Conservation (phyloP, 2,797 vertebrate species). For the Leptatherina wallacei region DNA sequence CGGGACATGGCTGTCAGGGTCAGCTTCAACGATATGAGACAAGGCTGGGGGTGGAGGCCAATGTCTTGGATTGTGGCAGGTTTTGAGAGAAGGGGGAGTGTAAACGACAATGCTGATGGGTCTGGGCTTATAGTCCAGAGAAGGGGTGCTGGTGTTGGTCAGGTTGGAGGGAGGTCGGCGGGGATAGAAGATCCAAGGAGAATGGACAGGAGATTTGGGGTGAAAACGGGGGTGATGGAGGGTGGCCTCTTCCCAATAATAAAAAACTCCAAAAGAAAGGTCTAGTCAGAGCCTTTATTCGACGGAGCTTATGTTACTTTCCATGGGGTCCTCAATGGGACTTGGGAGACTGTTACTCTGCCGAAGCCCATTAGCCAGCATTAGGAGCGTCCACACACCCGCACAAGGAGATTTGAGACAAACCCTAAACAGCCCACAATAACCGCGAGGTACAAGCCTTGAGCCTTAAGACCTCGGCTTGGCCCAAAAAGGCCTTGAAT, state of each 20-base stretch:
- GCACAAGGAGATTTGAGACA: conserved; percentile 98
- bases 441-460: conserved; percentile 86
- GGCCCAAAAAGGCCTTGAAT: conserved; percentile 96
- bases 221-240: conserved; percentile 79
- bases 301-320: conserved; percentile 81
- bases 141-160: conserved; percentile 67
- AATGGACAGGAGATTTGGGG: conserved; percentile 80
- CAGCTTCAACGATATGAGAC: conserved; percentile 76
- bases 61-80: conserved; percentile 74
- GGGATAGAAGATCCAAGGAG: conserved; percentile 73
- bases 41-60: conserved; percentile 73
- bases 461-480: conserved; percentile 87
- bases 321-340: conserved; percentile 82
- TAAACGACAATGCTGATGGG: conserved; percentile 72
- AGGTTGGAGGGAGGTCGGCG: conserved; percentile 66
- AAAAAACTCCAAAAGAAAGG: conserved; percentile 81
- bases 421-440: conserved; percentile 88
- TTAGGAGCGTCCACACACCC: conserved; percentile 85
- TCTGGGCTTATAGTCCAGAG: conserved; percentile 61
- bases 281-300: conserved; percentile 80
- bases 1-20: conserved; percentile 84
- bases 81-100: conserved; percentile 63
- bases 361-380: conserved; percentile 94
- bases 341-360: conserved; percentile 76
- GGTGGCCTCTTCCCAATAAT: conserved; percentile 80